Base-by-base conservation (phyloP, 2,113 vertebrate species). In the Cygnus atratus region DNA sequence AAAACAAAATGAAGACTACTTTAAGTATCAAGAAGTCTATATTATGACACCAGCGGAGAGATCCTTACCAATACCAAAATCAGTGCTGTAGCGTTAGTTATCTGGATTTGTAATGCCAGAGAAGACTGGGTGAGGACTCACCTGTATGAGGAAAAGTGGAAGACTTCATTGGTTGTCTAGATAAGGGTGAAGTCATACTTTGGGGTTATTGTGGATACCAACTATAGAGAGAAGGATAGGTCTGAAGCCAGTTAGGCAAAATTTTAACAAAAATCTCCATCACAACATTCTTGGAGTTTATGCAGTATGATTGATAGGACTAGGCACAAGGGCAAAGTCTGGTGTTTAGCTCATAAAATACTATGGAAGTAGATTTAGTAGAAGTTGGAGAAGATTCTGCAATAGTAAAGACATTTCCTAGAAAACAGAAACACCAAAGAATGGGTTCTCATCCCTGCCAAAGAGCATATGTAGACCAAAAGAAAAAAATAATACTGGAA, bases 291-390 rank as follows among this genome's bases (percentile, higher is more conserved):
- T 81, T 89, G 2, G 4, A 35, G 14, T 70, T 77, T 73, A n/a
- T 8, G 9, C 10, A 52, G 2, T n/a, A 55, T 0, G 2, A 50
- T 37, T 24, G 33, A 8, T 25, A 48, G 15, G 20, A 75, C 4
- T 16, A 73, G 26, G 10, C 22, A 35, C 3, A 5, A 66, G 11
- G 7, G 7, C 17, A 78, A 4, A 84, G 9, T 50, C 48, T 50
- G 13, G 3, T 29, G 18, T 66, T 73, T 80, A 87, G 2, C 10
- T 61, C 0, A 1, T 44, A 39, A 84, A 91, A 50, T 83, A 50
- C 48, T 66, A 39, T 13, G 54, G 11, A 2, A 66, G 0, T 13
- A 84, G 55, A 39, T 62, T 33, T 3, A 71, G 13, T 24, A 87
- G 43, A 77, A 70, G 8, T n/a, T 84, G 26, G 31, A 90, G 12